phyloP scores from a whole-genome alignment of 2,888 invertebrate species.

The Drosophila infuscata region DNA sequence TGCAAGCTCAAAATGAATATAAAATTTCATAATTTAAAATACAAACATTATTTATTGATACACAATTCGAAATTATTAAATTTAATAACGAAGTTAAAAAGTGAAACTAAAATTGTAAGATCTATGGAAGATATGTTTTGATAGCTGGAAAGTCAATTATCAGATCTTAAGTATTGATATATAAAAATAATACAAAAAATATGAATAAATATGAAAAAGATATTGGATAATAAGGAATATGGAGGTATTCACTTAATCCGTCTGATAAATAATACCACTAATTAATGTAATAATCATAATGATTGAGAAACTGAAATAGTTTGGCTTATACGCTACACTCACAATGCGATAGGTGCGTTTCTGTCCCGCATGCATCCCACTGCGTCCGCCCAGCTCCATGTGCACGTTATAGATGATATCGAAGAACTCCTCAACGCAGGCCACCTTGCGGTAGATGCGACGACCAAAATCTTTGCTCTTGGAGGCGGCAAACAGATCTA shows the following conservation, averaged over 20 bases:
- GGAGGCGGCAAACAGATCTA: conserved; percentile 84
- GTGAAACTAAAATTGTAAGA: neutral
- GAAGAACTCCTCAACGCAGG: conserved; percentile 98
- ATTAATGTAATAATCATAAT: neutral
- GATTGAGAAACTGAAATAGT: neutral
- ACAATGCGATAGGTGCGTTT: conserved; percentile 98
- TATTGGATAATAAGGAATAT: no score
- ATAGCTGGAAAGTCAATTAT: neutral
- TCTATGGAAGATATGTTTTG: neutral
- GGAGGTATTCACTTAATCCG: no score
- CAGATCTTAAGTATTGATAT: neutral
- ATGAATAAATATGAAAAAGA: no score
- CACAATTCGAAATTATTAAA: no score
- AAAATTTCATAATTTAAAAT: no score
- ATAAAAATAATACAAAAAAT: neutral
- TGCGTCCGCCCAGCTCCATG: conserved; percentile 95
- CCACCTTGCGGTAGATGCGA: conserved; percentile 94
- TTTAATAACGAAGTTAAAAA: no score
- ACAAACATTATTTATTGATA: no score
- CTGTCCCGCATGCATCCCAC: conserved; percentile 98
- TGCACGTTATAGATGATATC: conserved; percentile 98
- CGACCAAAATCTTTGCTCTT: conserved; percentile 89
- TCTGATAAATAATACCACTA: neutral
- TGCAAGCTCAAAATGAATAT: no score
- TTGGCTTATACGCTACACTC: conserved; percentile 73